Percentiles rank a stretch among this genome's conserved stretches.
Evolutionary conservation across 2,797 vertebrate species (phyloP).

Genomic region (Sylvilagus floridanus): DNA sequence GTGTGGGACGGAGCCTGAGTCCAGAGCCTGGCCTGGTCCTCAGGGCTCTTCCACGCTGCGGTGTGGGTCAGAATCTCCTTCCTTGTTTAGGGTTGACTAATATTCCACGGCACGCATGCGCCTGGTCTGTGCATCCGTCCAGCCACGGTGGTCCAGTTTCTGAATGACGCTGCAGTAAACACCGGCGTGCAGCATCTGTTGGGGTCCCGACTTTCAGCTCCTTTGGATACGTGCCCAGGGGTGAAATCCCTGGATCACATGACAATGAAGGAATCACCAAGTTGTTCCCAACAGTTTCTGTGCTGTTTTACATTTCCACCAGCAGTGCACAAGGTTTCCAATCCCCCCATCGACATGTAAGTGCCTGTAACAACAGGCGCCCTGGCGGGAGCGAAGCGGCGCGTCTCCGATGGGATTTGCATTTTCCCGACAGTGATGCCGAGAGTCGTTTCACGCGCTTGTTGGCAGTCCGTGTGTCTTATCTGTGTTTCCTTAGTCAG

Average conservation of each 20-base stretch:
- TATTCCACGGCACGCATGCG: background rate
- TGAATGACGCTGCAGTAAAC: background rate
- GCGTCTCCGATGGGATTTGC: background rate
- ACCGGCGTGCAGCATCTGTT: background rate
- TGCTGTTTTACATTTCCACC: background rate
- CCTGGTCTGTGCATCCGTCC: background rate
- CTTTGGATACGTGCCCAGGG: background rate
- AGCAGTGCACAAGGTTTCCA: background rate
- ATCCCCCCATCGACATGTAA: background rate
- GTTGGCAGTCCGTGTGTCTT: background rate
- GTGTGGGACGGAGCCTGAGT: no score
- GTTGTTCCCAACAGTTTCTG: background rate
- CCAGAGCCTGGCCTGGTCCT: no score
- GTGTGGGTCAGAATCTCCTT: no score
- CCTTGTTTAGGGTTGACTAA: background rate
- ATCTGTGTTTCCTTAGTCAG: background rate
- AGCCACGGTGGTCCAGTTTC: background rate
- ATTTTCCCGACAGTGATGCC: background rate
- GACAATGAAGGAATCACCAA: background rate
- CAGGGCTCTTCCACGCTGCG: no score
- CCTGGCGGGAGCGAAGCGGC: no score
- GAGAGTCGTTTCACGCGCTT: background rate
- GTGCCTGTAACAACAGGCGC: background rate
- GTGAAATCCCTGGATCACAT: background rate
- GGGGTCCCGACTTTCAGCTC: background rate